Percentiles rank a stretch among this genome's conserved stretches.
Evolutionary conservation across 2,888 invertebrate species (phyloP).

Genomic region (Acheta domesticus): DNA sequence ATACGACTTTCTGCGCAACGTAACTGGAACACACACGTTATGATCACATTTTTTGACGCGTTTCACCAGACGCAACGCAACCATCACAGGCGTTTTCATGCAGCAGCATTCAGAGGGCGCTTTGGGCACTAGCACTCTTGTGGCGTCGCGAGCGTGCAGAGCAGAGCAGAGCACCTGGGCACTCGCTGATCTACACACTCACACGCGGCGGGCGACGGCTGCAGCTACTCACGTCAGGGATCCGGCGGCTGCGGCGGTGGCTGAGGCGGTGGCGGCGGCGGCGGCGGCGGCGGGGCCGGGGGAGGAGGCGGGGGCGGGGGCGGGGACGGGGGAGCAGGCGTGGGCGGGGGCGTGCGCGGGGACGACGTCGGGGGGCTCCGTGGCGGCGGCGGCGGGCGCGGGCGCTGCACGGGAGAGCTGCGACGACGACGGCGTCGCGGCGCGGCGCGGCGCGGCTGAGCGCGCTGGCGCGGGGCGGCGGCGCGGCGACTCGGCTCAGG

Average conservation of each 20-base stretch:
- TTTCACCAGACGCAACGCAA: too few species aligned
- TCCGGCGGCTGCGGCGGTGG: constrained; percentile 31
- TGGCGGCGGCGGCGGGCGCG: background rate
- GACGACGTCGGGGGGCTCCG: background rate
- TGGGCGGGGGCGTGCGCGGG: constrained; percentile 39
- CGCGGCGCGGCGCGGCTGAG: background rate
- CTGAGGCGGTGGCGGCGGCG: constrained; percentile 34
- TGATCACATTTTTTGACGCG: too few species aligned
- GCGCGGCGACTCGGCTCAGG: background rate
- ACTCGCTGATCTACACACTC: too few species aligned
- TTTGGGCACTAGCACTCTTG: too few species aligned
- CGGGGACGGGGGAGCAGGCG: constrained; percentile 38
- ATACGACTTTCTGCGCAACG: too few species aligned
- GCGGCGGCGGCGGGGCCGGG: constrained; percentile 38
- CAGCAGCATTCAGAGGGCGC: too few species aligned
- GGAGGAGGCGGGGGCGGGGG: constrained; percentile 34
- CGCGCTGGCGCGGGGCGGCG: background rate
- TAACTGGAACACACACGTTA: too few species aligned
- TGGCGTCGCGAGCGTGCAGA: too few species aligned
- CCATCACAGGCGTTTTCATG: too few species aligned
- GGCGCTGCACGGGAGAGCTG: constrained; percentile 3
- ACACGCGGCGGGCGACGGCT: background rate
- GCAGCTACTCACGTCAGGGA: background rate
- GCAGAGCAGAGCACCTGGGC: too few species aligned
- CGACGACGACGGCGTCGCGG: too few species aligned